Evolutionary conservation across 2,113 vertebrate species (phyloP), one percentile per base, ranked within the genome.

Genomic region (Actinemys pallida): DNA sequence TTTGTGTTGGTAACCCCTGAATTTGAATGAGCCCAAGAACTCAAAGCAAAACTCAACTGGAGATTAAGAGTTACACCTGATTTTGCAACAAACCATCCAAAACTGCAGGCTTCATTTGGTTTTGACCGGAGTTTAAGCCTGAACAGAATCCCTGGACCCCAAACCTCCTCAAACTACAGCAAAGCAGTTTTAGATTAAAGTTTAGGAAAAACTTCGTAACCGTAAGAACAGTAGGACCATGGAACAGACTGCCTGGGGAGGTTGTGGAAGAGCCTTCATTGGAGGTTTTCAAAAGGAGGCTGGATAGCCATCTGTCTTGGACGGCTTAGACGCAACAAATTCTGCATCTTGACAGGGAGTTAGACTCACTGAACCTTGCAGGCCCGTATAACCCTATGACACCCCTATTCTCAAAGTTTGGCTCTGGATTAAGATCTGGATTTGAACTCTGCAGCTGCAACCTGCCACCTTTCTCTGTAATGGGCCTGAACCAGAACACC

Each of bases 361-460:
- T 62, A 62, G 31, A 62, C 59, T 62, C 14, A 12, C 13, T 31
- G 59, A 35, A 29, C 29, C 29, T 14, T 62, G 59, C 59, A 62
- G 59, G 29, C 29, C 29, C 5, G 1, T 29, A 10, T 62, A 62
- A 29, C 59, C 29, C 59, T 62, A 8, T 62, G 29, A 14, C 47
- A 57, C 65, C 80, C 75, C 50, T n/a, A 39, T 90, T 79, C 54
- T 87, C 75, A 93, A 59, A 47, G 89, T 94, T 90, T 59, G 59
- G 82, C 89, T 87, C 1, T 29, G 27, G 54, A 88, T 56, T 82
- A 83, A 83, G 87, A 94, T 86, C 42, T 50, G 49, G 22, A 10
- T 47, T 45, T 8, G 4, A 47, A 80, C 87, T 76, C 92, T 35
- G 59, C 59, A 62, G 6, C 29, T 62, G 59, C 29, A 62, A 91